Evolutionary conservation across 2,888 invertebrate genomes (phyloP).

Genomic region (Cryptophagus acutangulus): DNA sequence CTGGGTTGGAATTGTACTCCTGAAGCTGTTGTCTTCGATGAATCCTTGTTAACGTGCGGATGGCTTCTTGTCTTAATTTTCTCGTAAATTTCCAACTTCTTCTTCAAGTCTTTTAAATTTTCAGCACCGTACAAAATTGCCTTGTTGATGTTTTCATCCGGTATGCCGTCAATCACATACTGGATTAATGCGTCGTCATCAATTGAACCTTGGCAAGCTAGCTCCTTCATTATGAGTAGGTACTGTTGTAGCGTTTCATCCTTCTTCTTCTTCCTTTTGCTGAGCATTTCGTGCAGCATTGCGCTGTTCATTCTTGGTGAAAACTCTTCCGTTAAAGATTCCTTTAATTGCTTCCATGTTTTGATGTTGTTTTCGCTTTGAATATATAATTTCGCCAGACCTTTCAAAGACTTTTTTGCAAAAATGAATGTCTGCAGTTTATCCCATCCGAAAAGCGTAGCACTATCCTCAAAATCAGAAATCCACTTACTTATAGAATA

Average conservation of each 20-base stretch:
- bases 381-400: too few species aligned
- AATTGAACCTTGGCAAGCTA: background rate
- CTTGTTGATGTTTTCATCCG: background rate
- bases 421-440: too few species aligned
- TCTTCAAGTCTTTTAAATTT: background rate
- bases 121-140: background rate
- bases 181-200: constrained; percentile 1
- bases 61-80: background rate
- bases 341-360: too few species aligned
- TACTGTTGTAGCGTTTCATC: background rate
- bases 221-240: background rate
- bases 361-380: too few species aligned
- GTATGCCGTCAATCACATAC: background rate
- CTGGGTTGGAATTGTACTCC: background rate
- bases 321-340: too few species aligned
- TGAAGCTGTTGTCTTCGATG: background rate
- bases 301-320: background rate
- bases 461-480: too few species aligned
- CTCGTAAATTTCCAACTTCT: background rate
- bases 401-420: too few species aligned
- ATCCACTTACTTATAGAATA: too few species aligned
- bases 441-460: too few species aligned
- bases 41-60: background rate
- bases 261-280: background rate
- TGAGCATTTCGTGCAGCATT: background rate